phyloP scores from a whole-genome alignment of 2,888 invertebrate genomes.

The Cantharis rustica region DNA sequence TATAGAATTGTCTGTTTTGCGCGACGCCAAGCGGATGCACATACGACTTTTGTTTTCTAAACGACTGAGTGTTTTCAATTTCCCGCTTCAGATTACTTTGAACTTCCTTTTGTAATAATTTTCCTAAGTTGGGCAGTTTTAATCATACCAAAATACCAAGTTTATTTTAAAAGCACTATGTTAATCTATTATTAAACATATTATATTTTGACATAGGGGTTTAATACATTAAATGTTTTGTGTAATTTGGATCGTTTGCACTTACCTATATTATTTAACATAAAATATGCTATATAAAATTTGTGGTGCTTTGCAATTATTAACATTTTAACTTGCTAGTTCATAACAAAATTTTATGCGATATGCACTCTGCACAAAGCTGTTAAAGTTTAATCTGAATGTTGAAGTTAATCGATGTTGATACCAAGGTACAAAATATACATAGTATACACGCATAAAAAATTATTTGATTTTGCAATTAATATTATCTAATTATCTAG shows the following conservation, averaged over 20 bases:
- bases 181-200: background rate
- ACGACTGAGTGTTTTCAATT: slow-evolving; percentile 37
- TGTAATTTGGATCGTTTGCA: background rate
- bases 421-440: no score
- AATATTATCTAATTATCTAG: background rate
- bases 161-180: background rate
- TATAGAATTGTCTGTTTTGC: slow-evolving; percentile 48
- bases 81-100: slow-evolving; percentile 29
- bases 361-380: background rate
- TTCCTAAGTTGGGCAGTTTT: slow-evolving; percentile 8
- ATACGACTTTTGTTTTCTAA: slow-evolving; percentile 43
- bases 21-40: slow-evolving; percentile 42
- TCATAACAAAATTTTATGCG: background rate
- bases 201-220: background rate
- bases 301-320: background rate
- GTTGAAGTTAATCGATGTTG: background rate
- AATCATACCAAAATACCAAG: background rate
- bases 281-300: background rate
- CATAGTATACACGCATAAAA: background rate
- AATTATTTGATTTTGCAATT: background rate
- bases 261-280: background rate
- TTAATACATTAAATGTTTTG: background rate
- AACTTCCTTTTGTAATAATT: slow-evolving; percentile 29
- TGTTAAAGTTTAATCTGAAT: background rate
- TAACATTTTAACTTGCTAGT: background rate